Conservation (phyloP, 2,113 vertebrate genomes). For the Turnix velox region DNA sequence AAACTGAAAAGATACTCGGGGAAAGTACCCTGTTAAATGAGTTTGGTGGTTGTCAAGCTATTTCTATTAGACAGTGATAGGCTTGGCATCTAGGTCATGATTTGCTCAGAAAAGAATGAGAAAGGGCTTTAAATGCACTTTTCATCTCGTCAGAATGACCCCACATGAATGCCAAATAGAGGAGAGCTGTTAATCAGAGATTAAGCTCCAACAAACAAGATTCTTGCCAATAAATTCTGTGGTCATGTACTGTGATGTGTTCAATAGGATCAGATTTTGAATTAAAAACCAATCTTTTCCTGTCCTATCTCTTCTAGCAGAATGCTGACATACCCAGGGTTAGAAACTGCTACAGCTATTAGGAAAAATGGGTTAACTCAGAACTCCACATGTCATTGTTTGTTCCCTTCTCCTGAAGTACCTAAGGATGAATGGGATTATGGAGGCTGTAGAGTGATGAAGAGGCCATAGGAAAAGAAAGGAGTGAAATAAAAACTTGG, state of each 20-base stretch:
- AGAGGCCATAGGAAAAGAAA: neutral
- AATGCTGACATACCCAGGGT: neutral
- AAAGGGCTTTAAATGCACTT: slow-evolving; percentile 43
- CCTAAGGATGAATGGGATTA: neutral
- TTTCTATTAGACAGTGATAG: slow-evolving; percentile 53
- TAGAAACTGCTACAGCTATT: neutral
- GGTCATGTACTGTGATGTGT: slow-evolving; percentile 35
- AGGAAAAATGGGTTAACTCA: neutral
- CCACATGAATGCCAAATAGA: slow-evolving; percentile 45
- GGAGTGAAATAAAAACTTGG: neutral
- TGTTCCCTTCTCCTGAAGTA: neutral
- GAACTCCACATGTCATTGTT: neutral
- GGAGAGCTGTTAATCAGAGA: slow-evolving; percentile 62
- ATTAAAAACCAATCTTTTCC: slow-evolving; percentile 51
- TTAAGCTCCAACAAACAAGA: slow-evolving; percentile 65
- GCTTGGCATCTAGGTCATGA: slow-evolving; percentile 14
- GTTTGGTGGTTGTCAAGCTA: slow-evolving; percentile 41
- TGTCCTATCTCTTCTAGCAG: slow-evolving; percentile 27
- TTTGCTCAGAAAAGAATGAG: slow-evolving; percentile 39
- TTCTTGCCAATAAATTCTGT: slow-evolving; percentile 68
- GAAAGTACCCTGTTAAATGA: slow-evolving; percentile 33
- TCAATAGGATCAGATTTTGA: slow-evolving; percentile 46
- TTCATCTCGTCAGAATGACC: slow-evolving; percentile 40
- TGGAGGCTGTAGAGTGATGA: neutral
- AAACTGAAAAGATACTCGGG: neutral